Base-by-base conservation (phyloP, 1,140 invertebrate genomes). In the Drosophila bifasciata region DNA sequence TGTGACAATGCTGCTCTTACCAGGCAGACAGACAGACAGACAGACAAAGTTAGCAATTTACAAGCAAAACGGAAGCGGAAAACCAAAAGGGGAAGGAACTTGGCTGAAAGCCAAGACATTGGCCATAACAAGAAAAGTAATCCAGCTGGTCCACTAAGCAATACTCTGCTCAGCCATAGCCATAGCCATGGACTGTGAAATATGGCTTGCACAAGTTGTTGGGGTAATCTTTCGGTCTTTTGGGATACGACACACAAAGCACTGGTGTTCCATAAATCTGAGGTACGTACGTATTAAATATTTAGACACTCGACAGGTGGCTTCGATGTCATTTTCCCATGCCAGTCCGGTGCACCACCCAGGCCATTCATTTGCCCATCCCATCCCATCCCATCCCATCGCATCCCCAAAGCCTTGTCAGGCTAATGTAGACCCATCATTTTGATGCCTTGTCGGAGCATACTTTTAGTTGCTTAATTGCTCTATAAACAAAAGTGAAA, bases 391-490 rank as follows among this genome's bases (percentile, higher is more conserved):
- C 5, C 25, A n/a, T n/a, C n/a, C n/a, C n/a, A n/a, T n/a, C n/a
- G n/a, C 32, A 36, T 43, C 67, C 36, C 53, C 44, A 28, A 70
- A 11, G 67, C 13, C 45, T 45, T 41, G 40, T 61, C 50, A 46
- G 25, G 46, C 43, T 56, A 48, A 60, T 67, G 51, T 41, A 68
- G 63, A 44, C 48, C 36, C 51, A 61, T 53, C 25, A 63, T 48
- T 76, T 59, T 58, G 32, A 21, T 16, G 53, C 39, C 36, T 32
- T 36, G 17, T 1, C 46, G 28, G 13, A 56, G 74, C 60, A 44
- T 36, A 57, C 64, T 64, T 81, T 80, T 75, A 44, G 64, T 77
- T 74, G 74, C 53, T 66, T 81, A 85, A 85, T 78, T 57, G 77
- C 73, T 86, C 69, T 60, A 81, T 74, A 78, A 51, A 49, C 40